Evolutionary conservation across 2,888 invertebrate species (phyloP).

Genomic region (Stratiomys singularior): DNA sequence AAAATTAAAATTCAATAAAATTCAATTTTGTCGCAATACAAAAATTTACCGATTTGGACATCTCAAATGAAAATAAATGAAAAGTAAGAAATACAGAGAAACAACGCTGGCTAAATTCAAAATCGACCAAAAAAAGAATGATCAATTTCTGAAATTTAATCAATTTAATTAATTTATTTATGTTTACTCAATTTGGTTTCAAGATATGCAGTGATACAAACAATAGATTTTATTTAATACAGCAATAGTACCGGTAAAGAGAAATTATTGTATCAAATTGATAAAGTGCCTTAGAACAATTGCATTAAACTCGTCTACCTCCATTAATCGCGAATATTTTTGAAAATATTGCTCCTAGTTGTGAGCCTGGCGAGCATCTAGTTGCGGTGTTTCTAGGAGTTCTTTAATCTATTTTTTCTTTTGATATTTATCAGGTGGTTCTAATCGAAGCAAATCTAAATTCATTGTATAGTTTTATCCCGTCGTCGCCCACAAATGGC

Average conservation of each 20-base stretch:
- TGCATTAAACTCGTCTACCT: background rate
- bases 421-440: too few species aligned
- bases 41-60: conserved; percentile 34
- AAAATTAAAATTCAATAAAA: background rate
- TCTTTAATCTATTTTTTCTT: too few species aligned
- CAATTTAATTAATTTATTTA: conserved; percentile 9
- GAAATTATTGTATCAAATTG: conserved; percentile 44
- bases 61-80: background rate
- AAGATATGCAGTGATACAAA: background rate
- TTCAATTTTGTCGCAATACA: background rate
- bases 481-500: too few species aligned
- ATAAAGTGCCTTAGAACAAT: conserved; percentile 26
- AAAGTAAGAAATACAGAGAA: background rate
- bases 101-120: conserved; percentile 21
- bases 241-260: conserved; percentile 38
- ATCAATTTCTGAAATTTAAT: conserved; percentile 14
- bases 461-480: too few species aligned
- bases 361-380: too few species aligned
- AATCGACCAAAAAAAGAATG: background rate
- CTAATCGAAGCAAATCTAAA: too few species aligned
- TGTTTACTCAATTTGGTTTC: conserved; percentile 15
- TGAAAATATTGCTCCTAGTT: too few species aligned
- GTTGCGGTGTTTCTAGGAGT: too few species aligned
- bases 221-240: conserved; percentile 42
- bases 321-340: background rate